A percentile compares a stretch with the other conserved stretches of the same genome.
phyloP scores from a whole-genome alignment of 2,113 vertebrate genomes.

The Heptranchias perlo region DNA sequence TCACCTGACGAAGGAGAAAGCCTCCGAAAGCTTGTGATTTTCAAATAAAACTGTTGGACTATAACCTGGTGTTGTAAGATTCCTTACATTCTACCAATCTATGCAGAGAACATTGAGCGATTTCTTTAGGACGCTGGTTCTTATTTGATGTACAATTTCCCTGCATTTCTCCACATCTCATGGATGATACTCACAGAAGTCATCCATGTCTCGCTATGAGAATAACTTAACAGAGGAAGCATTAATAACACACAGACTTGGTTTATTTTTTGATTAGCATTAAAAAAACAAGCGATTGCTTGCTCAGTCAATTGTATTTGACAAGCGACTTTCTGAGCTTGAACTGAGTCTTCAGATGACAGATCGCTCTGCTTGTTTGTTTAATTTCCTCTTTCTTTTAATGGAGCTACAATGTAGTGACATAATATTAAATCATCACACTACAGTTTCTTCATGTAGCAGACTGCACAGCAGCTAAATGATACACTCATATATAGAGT shows the following conservation, averaged over 20 bases:
- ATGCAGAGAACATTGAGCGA: not conserved
- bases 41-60: too few relatives aligned
- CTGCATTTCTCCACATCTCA: not conserved
- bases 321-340: constrained; percentile 66
- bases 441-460: constrained; percentile 60
- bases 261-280: constrained; percentile 51
- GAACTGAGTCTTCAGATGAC: constrained; percentile 63
- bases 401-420: constrained; percentile 49
- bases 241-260: not conserved
- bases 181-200: not conserved
- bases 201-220: not conserved
- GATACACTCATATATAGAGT: constrained; percentile 22
- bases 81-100: not conserved
- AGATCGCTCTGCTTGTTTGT: constrained; percentile 63
- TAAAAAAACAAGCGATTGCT: constrained; percentile 68
- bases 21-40: too few relatives aligned
- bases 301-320: constrained; percentile 60
- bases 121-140: not conserved
- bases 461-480: constrained; percentile 36
- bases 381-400: constrained; percentile 58
- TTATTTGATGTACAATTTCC: not conserved
- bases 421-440: constrained; percentile 64
- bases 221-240: too few relatives aligned
- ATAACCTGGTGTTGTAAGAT: too few relatives aligned
- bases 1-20: too few relatives aligned